phyloP scores from a whole-genome alignment of 2,888 invertebrate genomes.

The Lamproptera curius region DNA sequence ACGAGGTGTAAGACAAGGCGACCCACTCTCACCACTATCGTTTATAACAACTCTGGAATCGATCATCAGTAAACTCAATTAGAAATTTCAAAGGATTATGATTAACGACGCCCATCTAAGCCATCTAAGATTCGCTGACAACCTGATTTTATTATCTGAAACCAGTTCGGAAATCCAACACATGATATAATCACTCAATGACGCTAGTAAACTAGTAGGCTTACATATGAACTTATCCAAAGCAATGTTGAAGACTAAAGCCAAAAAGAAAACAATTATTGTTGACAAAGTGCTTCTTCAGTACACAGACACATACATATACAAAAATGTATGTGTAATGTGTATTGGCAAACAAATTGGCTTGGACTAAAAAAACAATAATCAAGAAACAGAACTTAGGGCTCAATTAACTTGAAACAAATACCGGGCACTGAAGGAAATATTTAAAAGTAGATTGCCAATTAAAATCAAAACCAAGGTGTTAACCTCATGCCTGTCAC shows the following conservation, averaged over 20 bases:
- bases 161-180: too few relatives aligned
- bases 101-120: conserved; percentile 7
- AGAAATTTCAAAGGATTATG: neutral
- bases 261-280: neutral
- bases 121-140: neutral
- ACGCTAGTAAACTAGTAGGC: too few relatives aligned
- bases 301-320: neutral
- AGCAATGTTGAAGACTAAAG: conserved; percentile 5
- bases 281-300: neutral
- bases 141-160: too few relatives aligned
- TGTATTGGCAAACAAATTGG: neutral
- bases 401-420: too few relatives aligned
- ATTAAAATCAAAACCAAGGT: conserved; percentile 12
- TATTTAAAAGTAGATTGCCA: conserved; percentile 13
- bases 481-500: neutral
- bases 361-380: neutral
- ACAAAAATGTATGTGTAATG: neutral
- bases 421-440: too few relatives aligned
- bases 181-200: too few relatives aligned
- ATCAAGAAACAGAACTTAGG: too few relatives aligned
- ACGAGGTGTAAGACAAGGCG: conserved; percentile 24
- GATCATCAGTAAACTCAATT: too few relatives aligned
- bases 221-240: conserved; percentile 6
- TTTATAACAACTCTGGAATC: conserved; percentile 23
- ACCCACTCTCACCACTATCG: conserved; percentile 21